Conservation (phyloP, 1,140 invertebrate species). For the Bombus superbus region DNA sequence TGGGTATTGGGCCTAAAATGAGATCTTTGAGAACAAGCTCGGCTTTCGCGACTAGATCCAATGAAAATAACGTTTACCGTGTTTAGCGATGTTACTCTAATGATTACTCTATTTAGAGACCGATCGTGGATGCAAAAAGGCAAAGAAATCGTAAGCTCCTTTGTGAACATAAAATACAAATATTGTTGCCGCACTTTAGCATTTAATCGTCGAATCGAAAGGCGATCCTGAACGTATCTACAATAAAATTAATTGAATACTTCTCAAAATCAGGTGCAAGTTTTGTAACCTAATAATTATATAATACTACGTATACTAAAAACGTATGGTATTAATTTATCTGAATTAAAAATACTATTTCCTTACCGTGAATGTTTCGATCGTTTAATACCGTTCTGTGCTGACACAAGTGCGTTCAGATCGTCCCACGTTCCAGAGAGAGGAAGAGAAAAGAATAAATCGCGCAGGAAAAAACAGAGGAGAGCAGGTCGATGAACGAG, state of each 20-base stretch:
- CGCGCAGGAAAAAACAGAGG: neutral
- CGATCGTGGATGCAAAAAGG: neutral
- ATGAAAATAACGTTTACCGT: neutral
- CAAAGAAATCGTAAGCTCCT: no score
- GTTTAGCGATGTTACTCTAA: neutral
- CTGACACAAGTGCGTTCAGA: neutral
- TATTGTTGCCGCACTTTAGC: constrained; percentile 18
- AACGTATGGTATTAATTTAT: neutral
- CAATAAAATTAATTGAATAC: neutral
- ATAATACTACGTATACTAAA: no score
- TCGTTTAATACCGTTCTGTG: no score
- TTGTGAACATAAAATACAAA: neutral
- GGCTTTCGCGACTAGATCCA: constrained; percentile 1
- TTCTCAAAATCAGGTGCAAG: neutral
- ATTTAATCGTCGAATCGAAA: constrained; percentile 26
- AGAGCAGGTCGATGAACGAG: neutral
- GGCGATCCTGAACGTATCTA: neutral
- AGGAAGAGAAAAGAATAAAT: constrained; percentile 31
- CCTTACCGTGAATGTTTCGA: neutral
- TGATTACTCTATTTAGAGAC: neutral
- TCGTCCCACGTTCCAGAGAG: neutral
- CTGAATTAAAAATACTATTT: neutral
- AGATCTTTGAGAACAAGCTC: neutral
- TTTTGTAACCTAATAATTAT: no score
- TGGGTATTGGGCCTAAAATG: constrained; percentile 3